A percentile compares a stretch with the other conserved stretches of the same genome.
These are phyloP conservation scores for Bedellia somnulentella DNA, from an alignment of 2,888 invertebrate genomes.

Conservation along the genomic window DNA sequence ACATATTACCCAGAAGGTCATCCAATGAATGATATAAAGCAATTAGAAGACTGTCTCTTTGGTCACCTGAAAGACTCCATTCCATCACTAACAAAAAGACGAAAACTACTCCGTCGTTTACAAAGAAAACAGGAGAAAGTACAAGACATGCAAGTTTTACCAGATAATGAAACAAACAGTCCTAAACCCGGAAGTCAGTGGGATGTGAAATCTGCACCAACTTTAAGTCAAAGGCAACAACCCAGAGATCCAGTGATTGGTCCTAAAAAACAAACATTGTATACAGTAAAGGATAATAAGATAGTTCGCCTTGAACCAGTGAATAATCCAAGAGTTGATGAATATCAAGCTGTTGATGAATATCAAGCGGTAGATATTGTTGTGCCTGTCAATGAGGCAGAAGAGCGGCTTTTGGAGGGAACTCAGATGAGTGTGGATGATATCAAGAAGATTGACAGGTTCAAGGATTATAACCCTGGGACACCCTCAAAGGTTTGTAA, in stretches of 20 bases:
- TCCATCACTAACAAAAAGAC: conserved; percentile 36
- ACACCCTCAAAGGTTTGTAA: conserved; percentile 45
- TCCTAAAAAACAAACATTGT: conserved; percentile 37
- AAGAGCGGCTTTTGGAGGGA: conserved; percentile 36
- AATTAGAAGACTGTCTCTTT: conserved; percentile 49
- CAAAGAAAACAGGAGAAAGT: conserved; percentile 39
- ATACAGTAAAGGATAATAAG: conserved; percentile 51
- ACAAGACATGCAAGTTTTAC: conserved; percentile 18
- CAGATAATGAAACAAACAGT: conserved; percentile 12
- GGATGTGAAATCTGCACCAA: conserved; percentile 38
- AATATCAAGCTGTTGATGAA: conserved; percentile 16
- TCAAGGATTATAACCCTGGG: conserved; percentile 54
- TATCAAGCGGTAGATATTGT: conserved; percentile 34
- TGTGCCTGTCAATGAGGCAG: conserved; percentile 31
- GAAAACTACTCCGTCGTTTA: conserved; percentile 46
- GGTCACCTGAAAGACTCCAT: conserved; percentile 36
- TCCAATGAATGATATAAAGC: conserved; percentile 55
- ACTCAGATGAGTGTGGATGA: conserved; percentile 53
- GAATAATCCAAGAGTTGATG: conserved; percentile 8
- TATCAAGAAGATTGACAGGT: conserved; percentile 53
- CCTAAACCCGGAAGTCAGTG: conserved; percentile 30
- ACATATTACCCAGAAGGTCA: conserved; percentile 39
- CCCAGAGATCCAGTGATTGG: conserved; percentile 17
- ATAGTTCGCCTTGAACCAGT: conserved; percentile 42
- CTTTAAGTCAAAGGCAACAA: conserved; percentile 9